Conservation (phyloP, 2,888 invertebrate genomes). For the Ephialtes manifestator region DNA sequence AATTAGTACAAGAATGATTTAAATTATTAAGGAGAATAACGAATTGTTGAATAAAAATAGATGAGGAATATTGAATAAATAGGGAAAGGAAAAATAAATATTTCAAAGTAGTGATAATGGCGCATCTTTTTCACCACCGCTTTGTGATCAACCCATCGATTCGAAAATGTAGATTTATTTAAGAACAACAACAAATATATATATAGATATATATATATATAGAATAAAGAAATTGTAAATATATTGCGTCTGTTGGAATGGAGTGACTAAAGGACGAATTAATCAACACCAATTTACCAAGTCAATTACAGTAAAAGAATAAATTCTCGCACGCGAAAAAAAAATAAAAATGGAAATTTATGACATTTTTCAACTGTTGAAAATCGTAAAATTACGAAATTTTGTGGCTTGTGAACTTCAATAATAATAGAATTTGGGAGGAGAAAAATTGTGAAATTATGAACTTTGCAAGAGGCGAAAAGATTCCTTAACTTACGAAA, state of each 20-base stretch:
- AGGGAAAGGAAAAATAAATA: not conserved
- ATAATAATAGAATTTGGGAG: too few species aligned
- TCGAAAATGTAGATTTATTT: not conserved
- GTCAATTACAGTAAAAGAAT: not conserved
- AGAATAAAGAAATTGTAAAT: slow-evolving; percentile 25
- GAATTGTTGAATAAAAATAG: not conserved
- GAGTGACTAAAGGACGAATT: not conserved
- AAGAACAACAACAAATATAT: not conserved
- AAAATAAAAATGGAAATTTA: not conserved
- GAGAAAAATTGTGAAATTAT: too few species aligned
- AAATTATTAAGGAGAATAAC: not conserved
- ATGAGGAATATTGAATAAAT: not conserved
- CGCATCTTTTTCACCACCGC: not conserved
- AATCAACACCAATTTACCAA: not conserved
- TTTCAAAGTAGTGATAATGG: not conserved
- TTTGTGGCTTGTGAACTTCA: too few species aligned
- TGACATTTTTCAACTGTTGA: not conserved
- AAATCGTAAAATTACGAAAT: not conserved
- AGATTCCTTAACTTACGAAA: too few species aligned
- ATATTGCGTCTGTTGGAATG: not conserved
- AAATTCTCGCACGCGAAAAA: not conserved
- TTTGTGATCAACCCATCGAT: slow-evolving; percentile 1
- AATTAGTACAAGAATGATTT: not conserved
- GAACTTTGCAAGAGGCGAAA: too few species aligned
- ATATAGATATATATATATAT: too few species aligned